A percentile compares a stretch with the other conserved stretches of the same genome.
Conservation (phyloP, 2,888 invertebrate species). For the Drosophila mercatorum region DNA sequence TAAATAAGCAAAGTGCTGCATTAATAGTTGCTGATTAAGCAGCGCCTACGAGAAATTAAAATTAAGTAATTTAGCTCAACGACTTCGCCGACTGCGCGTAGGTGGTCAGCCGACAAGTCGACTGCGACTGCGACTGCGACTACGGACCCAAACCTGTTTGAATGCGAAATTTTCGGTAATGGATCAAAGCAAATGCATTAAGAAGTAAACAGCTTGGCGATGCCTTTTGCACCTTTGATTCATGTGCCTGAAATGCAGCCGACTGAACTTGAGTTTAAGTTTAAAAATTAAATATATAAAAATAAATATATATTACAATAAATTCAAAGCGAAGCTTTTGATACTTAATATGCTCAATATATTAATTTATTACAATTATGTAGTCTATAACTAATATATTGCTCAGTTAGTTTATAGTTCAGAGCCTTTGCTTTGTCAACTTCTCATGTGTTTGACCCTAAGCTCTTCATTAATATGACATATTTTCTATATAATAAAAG, state of each 20-base stretch:
- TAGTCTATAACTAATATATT: too few relatives aligned
- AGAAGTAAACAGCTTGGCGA: neutral
- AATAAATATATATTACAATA: too few relatives aligned
- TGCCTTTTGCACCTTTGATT: conserved; percentile 1
- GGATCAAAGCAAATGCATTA: conserved; percentile 3
- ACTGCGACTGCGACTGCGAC: neutral
- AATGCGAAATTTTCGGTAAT: conserved; percentile 3
- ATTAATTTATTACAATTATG: too few relatives aligned
- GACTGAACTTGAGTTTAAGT: neutral
- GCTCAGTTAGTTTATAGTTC: too few relatives aligned
- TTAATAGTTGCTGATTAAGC: conserved; percentile 85
- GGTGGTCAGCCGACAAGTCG: conserved; percentile 26
- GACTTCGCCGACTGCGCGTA: conserved; percentile 31
- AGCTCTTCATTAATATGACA: too few relatives aligned
- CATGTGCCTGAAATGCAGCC: neutral
- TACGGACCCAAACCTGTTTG: conserved; percentile 3
- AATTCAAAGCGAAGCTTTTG: too few relatives aligned
- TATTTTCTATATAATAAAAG: too few relatives aligned
- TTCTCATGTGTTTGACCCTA: too few relatives aligned
- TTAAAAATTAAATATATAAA: neutral
- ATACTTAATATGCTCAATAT: too few relatives aligned
- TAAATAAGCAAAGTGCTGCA: conserved; percentile 83
- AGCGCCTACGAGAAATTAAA: conserved; percentile 75
- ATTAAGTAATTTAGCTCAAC: conserved; percentile 71
- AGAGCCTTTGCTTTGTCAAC: too few relatives aligned